Percentiles rank a stretch among this genome's conserved stretches.
These are phyloP conservation scores for Myoxocephalus aenaeus DNA, from an alignment of 2,797 vertebrate species.

Conservation along the genomic window DNA sequence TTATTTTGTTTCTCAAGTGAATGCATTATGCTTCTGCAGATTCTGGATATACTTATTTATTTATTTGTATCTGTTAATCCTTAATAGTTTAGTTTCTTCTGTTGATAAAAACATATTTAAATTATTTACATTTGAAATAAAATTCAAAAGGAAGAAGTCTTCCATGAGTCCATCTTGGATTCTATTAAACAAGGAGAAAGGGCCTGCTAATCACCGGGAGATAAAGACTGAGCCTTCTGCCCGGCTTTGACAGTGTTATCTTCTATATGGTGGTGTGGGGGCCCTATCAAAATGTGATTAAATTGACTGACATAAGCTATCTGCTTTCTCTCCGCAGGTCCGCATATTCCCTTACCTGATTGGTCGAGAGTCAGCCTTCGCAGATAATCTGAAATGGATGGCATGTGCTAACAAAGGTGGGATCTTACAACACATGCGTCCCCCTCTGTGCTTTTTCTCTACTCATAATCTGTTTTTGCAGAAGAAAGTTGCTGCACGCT, in stretches of 20 bases:
- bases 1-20: not conserved
- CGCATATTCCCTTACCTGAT: slow-evolving; percentile 98
- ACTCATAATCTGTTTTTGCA: slow-evolving; percentile 31
- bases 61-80: slow-evolving; percentile 1
- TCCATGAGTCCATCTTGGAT: slow-evolving; percentile 25
- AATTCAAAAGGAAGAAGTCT: slow-evolving; percentile 34
- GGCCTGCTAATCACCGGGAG: slow-evolving; percentile 52
- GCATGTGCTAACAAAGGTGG: slow-evolving; percentile 99
- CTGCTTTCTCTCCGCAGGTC: slow-evolving; percentile 85
- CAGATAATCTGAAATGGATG: slow-evolving; percentile 99
- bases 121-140: slow-evolving; percentile 32
- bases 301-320: slow-evolving; percentile 74
- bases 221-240: slow-evolving; percentile 43
- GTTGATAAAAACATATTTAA: slow-evolving; percentile 13
- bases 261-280: slow-evolving; percentile 41
- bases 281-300: slow-evolving; percentile 69
- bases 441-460: not conserved
- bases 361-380: slow-evolving; percentile 97
- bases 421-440: slow-evolving; percentile 45
- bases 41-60: not conserved
- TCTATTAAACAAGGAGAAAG: slow-evolving; percentile 42
- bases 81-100: slow-evolving; percentile 22
- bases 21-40: slow-evolving; percentile 1
- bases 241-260: slow-evolving; percentile 59
- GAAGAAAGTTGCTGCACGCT: slow-evolving; percentile 23